These are phyloP conservation scores for Chrysochloris asiatica DNA, from an alignment of 2,113 vertebrate genomes.

Conservation along the genomic window DNA sequence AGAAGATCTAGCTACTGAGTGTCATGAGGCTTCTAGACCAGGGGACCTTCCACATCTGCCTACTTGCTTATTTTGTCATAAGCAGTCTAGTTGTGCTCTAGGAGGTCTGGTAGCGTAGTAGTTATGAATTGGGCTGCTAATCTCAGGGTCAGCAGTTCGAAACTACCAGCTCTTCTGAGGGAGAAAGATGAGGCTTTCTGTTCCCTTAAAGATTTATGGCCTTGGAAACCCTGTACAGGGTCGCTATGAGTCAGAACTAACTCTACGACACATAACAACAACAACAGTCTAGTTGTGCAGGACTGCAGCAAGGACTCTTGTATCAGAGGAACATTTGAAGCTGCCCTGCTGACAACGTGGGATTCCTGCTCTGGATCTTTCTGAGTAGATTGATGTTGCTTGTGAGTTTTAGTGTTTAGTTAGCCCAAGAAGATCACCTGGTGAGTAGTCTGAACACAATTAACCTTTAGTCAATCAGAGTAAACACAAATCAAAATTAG, in stretches of 20 bases:
- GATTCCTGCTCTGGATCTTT: neutral
- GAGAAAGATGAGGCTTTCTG: too few species aligned
- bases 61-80: neutral
- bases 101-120: too few species aligned
- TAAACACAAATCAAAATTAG: neutral
- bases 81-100: neutral
- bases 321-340: neutral
- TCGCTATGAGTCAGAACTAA: too few species aligned
- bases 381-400: neutral
- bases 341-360: neutral
- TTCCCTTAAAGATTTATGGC: too few species aligned
- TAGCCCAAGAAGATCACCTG: neutral
- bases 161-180: too few species aligned
- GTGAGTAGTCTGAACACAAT: neutral
- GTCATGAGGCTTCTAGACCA: neutral
- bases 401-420: neutral
- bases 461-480: neutral
- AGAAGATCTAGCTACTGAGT: too few species aligned
- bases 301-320: neutral
- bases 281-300: neutral
- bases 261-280: too few species aligned
- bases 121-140: too few species aligned
- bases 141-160: too few species aligned
- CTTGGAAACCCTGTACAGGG: too few species aligned
- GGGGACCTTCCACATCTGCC: accelerated